Evolutionary conservation across 2,113 vertebrate genomes (phyloP), one percentile per base, ranked within the genome.

Genomic region (Misgurnus mizolepis): DNA sequence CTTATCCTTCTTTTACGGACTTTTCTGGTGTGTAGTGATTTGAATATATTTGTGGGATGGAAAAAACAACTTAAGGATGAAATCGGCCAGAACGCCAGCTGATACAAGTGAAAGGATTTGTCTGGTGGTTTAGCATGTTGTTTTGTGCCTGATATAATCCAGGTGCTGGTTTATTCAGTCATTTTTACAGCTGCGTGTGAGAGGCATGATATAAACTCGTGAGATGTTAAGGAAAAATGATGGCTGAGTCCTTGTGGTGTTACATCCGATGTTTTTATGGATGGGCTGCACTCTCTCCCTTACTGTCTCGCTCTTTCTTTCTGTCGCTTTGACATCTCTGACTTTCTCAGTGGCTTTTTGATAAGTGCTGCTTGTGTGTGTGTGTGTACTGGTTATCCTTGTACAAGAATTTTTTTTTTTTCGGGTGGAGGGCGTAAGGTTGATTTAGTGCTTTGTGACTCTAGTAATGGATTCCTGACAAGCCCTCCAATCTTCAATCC

Each of bases 381-480:
- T 74, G 72, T 69, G 15, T 66, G 11, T 34, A 73, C 82, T 85
- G 70, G 70, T 84, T 53, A 91, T 91, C 87, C 81, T 85, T 88
- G 86, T 89, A 89, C 88, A 85, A 90, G 84, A 87, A 2, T 9
- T 65, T 85, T 90, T 90, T 90, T 90, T 90, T 90, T 84, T 85
- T 77, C 27, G 27, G 27, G 55, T 83, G 81, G 85, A 81, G 82
- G 85, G 80, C 74, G 79, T 83, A 88, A 81, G 83, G 70, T 85
- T 91, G 89, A 90, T 91, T 90, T 90, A 90, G 85, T 88, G 86
- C 84, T 87, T 71, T 82, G 82, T 80, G 80, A 85, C 84, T 80
- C 82, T 72, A 83, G 83, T 89, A 87, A 88, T 88, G 85, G 84
- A 88, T 83, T 88, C 75, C 80, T 79, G 80, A 82, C 69, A 79